A percentile compares a stretch with the other conserved stretches of the same genome.
phyloP scores from a whole-genome alignment of 2,113 vertebrate genomes.

The Pogonocichla stellata region DNA sequence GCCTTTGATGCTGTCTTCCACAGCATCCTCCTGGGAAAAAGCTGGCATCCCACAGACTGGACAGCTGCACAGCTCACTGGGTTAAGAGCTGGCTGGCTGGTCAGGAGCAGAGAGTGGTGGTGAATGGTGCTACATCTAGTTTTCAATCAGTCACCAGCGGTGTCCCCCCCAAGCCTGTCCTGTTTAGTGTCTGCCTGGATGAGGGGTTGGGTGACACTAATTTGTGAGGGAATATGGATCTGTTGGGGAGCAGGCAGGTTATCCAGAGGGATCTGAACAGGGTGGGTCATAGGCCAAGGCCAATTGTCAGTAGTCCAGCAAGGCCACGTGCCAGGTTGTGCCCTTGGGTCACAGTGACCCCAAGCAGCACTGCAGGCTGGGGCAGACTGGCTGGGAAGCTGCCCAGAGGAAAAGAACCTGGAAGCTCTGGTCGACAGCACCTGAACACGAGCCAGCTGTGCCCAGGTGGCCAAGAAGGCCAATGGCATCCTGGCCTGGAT shows the following conservation, averaged over 20 bases:
- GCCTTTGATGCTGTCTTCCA: neutral
- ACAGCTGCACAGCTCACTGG: neutral
- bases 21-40: neutral
- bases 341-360: neutral
- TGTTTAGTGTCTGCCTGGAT: neutral
- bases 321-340: neutral
- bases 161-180: neutral
- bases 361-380: neutral
- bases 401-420: neutral
- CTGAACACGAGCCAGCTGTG: neutral
- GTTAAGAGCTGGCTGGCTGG: neutral
- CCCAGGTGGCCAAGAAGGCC: neutral
- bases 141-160: neutral
- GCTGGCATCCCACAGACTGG: neutral
- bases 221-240: neutral
- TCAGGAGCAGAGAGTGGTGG: neutral
- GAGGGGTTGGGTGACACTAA: neutral
- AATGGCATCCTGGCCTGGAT: neutral
- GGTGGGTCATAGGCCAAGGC: neutral
- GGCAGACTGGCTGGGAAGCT: neutral
- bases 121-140: neutral
- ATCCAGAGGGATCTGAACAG: neutral
- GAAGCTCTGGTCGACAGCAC: neutral
- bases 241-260: neutral
- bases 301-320: neutral